A percentile compares a stretch with the other conserved stretches of the same genome.
phyloP scores from a whole-genome alignment of 2,888 invertebrate species.

The Julus scanicus region DNA sequence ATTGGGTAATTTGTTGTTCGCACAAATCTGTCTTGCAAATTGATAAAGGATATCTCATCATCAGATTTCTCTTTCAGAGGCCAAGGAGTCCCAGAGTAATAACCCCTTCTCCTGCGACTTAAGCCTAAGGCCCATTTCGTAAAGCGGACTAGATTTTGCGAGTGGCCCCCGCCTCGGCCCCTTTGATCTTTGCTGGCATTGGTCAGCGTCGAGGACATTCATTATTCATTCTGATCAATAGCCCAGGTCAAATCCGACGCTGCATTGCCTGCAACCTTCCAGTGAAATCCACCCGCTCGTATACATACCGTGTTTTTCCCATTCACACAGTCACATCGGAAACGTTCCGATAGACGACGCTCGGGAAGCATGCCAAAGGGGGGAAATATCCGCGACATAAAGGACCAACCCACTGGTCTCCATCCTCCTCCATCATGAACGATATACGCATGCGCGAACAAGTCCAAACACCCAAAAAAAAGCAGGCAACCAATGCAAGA shows the following conservation, averaged over 20 bases:
- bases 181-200: constrained; percentile 33
- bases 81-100: too few relatives aligned
- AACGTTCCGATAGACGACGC: neutral
- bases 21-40: too few relatives aligned
- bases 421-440: neutral
- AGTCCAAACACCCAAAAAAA: neutral
- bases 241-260: neutral
- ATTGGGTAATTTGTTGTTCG: too few relatives aligned
- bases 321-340: neutral
- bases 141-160: neutral
- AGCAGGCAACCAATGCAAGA: neutral
- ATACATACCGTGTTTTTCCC: neutral
- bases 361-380: neutral
- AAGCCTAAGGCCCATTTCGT: neutral
- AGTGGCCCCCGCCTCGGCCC: neutral
- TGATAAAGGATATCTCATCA: too few relatives aligned
- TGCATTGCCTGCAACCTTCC: neutral
- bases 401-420: neutral
- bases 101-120: neutral
- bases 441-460: neutral
- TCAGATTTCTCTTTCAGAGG: too few relatives aligned
- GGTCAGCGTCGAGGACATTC: constrained; percentile 6
- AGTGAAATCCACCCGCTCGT: neutral
- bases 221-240: constrained; percentile 22
- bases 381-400: neutral